phyloP scores from a whole-genome alignment of 2,888 invertebrate species.

The Phyllotreta striolata region DNA sequence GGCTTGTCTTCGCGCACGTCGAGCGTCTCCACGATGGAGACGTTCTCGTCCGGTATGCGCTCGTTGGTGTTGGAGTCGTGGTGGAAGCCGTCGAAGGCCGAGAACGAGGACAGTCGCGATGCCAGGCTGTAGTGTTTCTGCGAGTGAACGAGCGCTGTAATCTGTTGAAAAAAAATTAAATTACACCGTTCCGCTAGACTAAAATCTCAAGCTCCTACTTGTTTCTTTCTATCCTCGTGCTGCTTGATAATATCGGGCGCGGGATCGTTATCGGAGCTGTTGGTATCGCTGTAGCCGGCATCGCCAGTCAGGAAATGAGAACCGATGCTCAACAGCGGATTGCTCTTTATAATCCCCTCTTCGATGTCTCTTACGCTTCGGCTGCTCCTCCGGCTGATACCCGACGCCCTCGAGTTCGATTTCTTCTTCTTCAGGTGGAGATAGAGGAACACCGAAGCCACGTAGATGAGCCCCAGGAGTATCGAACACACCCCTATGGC shows the following conservation, averaged over 20 bases:
- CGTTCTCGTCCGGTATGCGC: conserved; percentile 83
- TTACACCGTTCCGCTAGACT: too few species aligned
- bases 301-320: conserved; percentile 66
- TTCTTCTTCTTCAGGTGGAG: conserved; percentile 75
- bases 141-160: conserved; percentile 75
- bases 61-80: conserved; percentile 71
- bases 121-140: conserved; percentile 41
- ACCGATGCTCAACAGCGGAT: conserved; percentile 72
- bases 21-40: conserved; percentile 83
- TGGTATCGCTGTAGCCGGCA: conserved; percentile 66
- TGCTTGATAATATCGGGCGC: conserved; percentile 61
- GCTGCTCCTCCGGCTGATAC: conserved; percentile 47
- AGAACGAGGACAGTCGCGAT: conserved; percentile 30
- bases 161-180: too few species aligned
- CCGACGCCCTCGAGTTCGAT: conserved; percentile 30
- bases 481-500: conserved; percentile 85
- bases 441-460: conserved; percentile 85
- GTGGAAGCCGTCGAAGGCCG: conserved; percentile 53
- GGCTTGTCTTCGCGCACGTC: conserved; percentile 71
- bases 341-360: conserved; percentile 76
- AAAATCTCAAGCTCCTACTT: conserved; percentile 59
- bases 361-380: conserved; percentile 61
- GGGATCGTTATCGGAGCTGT: conserved; percentile 73
- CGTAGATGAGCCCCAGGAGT: conserved; percentile 85
- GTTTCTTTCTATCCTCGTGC: conserved; percentile 55